phyloP scores from a whole-genome alignment of 2,888 invertebrate species.

The Furcula furcula region DNA sequence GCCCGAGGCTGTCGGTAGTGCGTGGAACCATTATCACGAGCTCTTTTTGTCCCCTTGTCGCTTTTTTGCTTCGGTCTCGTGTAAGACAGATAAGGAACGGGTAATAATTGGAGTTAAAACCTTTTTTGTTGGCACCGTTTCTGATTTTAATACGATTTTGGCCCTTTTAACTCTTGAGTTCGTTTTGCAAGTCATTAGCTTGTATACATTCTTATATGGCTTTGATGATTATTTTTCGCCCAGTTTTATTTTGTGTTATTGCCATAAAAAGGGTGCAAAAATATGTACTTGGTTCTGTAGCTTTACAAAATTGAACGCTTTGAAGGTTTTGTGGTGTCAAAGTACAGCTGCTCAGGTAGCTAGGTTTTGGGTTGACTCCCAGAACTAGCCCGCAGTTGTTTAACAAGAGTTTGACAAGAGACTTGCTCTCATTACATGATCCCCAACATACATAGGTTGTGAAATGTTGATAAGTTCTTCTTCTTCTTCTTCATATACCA shows the following conservation, averaged over 20 bases:
- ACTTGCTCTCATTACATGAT: too few species aligned
- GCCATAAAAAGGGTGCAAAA: too few species aligned
- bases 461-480: too few species aligned
- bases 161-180: slow-evolving; percentile 47
- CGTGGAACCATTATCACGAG: slow-evolving; percentile 61
- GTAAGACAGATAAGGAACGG: slow-evolving; percentile 73
- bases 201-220: slow-evolving; percentile 40
- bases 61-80: slow-evolving; percentile 58
- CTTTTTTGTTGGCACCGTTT: slow-evolving; percentile 58
- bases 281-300: too few species aligned
- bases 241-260: slow-evolving; percentile 7
- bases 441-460: too few species aligned
- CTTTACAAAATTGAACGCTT: too few species aligned
- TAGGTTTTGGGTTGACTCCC: too few species aligned
- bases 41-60: slow-evolving; percentile 58
- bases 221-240: slow-evolving; percentile 20
- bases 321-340: too few species aligned
- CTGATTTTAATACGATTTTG: slow-evolving; percentile 57
- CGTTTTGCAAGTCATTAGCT: slow-evolving; percentile 56
- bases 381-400: too few species aligned
- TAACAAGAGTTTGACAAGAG: too few species aligned
- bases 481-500: too few species aligned
- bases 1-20: slow-evolving; percentile 52
- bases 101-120: slow-evolving; percentile 71
- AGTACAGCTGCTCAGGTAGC: too few species aligned